Evolutionary conservation across 2,888 invertebrate genomes (phyloP).

Genomic region (Tipula lateralis): DNA sequence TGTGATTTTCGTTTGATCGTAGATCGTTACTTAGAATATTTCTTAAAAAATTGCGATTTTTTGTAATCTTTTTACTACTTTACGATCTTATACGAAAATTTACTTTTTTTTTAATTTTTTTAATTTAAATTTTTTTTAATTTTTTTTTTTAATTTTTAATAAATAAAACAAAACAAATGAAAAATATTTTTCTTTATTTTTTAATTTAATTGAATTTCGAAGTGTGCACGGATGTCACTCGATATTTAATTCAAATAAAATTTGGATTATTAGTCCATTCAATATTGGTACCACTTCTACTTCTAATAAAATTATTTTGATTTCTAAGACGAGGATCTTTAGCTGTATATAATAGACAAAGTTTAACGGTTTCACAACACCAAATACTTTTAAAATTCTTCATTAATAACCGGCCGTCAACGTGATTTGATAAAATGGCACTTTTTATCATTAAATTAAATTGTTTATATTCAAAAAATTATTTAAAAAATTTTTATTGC

Average conservation of each 20-base stretch:
- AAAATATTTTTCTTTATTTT: neutral
- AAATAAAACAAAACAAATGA: neutral
- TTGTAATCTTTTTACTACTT: neutral
- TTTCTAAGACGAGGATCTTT: slow-evolving; percentile 49
- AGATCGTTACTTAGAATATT: neutral
- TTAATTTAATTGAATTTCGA: neutral
- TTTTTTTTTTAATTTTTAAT: neutral
- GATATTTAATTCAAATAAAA: slow-evolving; percentile 9
- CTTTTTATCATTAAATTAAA: slow-evolving; percentile 1
- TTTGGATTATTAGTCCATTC: neutral
- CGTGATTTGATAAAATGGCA: neutral
- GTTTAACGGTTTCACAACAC: slow-evolving; percentile 45
- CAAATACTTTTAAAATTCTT: slow-evolving; percentile 47
- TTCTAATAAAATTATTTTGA: slow-evolving; percentile 6
- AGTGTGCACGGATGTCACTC: neutral
- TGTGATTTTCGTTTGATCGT: neutral
- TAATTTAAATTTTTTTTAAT: neutral
- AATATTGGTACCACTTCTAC: neutral
- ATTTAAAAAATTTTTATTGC: neutral
- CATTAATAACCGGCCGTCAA: slow-evolving; percentile 45
- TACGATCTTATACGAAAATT: neutral
- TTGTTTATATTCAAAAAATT: neutral
- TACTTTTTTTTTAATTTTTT: neutral
- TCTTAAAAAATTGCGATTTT: neutral
- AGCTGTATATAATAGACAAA: slow-evolving; percentile 47